A percentile compares a stretch with the other conserved stretches of the same genome.
phyloP scores from a whole-genome alignment of 2,888 invertebrate species.

The Tanytarsus gracilentus region DNA sequence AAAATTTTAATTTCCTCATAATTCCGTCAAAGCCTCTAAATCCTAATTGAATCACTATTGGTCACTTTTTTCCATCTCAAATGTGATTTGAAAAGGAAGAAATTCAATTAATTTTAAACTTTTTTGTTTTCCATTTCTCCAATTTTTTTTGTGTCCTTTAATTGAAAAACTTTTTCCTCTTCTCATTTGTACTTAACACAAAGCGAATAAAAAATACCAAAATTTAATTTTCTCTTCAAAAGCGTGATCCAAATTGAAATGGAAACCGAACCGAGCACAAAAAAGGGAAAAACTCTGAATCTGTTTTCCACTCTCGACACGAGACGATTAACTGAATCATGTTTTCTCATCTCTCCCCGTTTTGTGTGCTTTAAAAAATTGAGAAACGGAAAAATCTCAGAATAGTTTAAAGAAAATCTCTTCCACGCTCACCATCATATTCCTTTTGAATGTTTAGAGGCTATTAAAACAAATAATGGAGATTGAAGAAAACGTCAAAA shows the following conservation, averaged over 20 bases:
- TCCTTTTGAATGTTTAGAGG: neutral
- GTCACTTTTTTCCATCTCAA: neutral
- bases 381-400: neutral
- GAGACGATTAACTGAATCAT: constrained; percentile 27
- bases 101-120: neutral
- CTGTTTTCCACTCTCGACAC: constrained; percentile 26
- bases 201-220: neutral
- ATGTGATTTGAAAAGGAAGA: neutral
- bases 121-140: neutral
- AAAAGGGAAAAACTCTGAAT: constrained; percentile 9
- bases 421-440: constrained; percentile 1
- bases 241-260: neutral
- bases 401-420: constrained; percentile 25
- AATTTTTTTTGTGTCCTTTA: neutral
- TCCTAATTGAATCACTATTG: neutral
- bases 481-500: neutral
- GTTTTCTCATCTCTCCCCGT: constrained; percentile 16
- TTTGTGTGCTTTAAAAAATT: constrained; percentile 9
- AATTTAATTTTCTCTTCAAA: constrained; percentile 2
- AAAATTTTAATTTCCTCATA: no score
- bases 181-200: neutral
- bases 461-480: no score
- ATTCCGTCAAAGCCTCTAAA: no score
- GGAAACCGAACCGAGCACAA: neutral
- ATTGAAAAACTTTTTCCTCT: constrained; percentile 7